phyloP scores from a whole-genome alignment of 1,140 invertebrate genomes.

The Littorina saxatilis region DNA sequence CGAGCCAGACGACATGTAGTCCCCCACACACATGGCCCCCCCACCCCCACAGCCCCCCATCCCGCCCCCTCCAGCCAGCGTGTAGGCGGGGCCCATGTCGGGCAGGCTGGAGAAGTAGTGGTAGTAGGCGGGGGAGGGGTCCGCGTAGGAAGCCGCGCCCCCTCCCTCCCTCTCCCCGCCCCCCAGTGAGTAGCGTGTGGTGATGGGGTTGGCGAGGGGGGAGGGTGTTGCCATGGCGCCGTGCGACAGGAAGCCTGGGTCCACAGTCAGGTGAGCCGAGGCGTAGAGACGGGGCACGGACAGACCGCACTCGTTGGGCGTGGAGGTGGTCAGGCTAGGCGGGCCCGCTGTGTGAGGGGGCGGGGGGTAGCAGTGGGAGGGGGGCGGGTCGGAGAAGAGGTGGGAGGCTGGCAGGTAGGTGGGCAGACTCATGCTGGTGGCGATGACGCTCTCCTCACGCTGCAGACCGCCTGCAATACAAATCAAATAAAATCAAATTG shows the following conservation, averaged over 20 bases:
- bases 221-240: not conserved
- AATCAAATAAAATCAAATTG: not conserved
- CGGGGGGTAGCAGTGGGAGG: not conserved
- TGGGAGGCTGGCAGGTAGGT: constrained; percentile 22
- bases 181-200: constrained; percentile 1
- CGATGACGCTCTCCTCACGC: not conserved
- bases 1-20: not conserved
- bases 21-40: not conserved
- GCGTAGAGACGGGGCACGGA: constrained; percentile 25
- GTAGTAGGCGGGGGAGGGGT: constrained; percentile 7
- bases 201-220: not conserved
- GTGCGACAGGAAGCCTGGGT: constrained; percentile 6
- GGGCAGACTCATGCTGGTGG: constrained; percentile 19
- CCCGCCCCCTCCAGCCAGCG: constrained; percentile 1
- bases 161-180: not conserved
- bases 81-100: constrained; percentile 21
- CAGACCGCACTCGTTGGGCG: not conserved
- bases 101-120: constrained; percentile 33
- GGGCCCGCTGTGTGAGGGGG: not conserved
- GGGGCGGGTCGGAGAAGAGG: not conserved
- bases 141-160: not conserved
- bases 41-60: not conserved
- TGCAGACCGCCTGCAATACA: not conserved
- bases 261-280: not conserved
- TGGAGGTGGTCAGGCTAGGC: not conserved